phyloP scores from a whole-genome alignment of 2,113 vertebrate genomes.

The Promerops cafer region DNA sequence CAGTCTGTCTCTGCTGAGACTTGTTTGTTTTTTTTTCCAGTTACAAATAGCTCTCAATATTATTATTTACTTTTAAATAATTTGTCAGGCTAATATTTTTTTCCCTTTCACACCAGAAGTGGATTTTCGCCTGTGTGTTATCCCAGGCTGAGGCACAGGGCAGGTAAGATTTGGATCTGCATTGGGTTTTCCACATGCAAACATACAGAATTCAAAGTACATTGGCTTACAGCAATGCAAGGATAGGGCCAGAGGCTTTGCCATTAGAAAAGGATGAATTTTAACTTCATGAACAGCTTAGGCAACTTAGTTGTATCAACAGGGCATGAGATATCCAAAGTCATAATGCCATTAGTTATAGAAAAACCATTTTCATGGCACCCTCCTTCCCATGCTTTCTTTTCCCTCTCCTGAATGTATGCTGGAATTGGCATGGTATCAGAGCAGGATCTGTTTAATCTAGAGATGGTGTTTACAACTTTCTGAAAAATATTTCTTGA shows the following conservation, averaged over 20 bases:
- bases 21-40: background rate
- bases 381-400: background rate
- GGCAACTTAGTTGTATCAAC: background rate
- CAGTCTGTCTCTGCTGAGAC: background rate
- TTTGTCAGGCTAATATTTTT: background rate
- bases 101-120: background rate
- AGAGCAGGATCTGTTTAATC: background rate
- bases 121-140: background rate
- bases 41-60: background rate
- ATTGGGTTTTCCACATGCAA: background rate
- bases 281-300: background rate
- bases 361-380: background rate
- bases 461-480: background rate
- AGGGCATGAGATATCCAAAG: background rate
- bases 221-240: background rate
- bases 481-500: background rate
- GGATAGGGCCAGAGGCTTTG: background rate
- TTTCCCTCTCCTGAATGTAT: background rate
- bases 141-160: background rate
- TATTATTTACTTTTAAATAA: slow-evolving; percentile 2
- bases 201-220: background rate
- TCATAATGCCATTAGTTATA: background rate
- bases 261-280: background rate
- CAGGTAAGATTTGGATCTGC: background rate
- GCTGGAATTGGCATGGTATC: background rate